Conservation (phyloP, 2,888 invertebrate species). For the Oegoconia quadripuncta region DNA sequence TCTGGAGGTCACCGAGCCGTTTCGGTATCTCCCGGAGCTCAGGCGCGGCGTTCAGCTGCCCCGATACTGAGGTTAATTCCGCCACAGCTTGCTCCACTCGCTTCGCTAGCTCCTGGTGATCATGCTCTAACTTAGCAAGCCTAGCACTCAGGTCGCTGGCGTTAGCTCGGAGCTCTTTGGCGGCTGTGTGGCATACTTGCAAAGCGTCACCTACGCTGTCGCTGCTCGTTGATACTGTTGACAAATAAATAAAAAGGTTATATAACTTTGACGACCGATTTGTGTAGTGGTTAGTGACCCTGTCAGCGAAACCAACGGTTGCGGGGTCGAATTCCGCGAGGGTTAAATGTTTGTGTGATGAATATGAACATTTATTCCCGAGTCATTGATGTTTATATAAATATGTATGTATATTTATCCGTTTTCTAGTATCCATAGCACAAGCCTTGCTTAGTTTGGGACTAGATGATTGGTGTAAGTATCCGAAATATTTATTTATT, state of each 20-base stretch:
- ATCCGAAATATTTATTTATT: too few species aligned
- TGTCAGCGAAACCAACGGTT: too few species aligned
- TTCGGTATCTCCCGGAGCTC: conserved; percentile 79
- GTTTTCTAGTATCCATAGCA: too few species aligned
- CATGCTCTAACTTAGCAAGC: conserved; percentile 77
- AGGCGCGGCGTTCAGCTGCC: conserved; percentile 78
- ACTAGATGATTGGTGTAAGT: too few species aligned
- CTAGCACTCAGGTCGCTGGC: conserved; percentile 80
- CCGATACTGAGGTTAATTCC: conserved; percentile 76
- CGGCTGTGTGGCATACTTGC: conserved; percentile 85
- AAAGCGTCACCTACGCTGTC: conserved; percentile 84
- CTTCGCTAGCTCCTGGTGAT: conserved; percentile 62
- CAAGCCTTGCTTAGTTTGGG: too few species aligned
- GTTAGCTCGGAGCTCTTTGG: conserved; percentile 83
- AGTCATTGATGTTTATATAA: too few species aligned
- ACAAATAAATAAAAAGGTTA: conserved; percentile 14
- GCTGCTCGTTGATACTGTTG: conserved; percentile 82
- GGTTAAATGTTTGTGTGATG: too few species aligned
- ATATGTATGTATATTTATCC: too few species aligned
- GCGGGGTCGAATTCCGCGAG: too few species aligned
- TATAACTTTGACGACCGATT: background rate
- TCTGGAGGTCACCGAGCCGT: conserved; percentile 73
- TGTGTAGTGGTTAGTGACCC: too few species aligned
- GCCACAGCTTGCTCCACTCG: conserved; percentile 60
- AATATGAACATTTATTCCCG: too few species aligned